Percentiles rank a stretch among this genome's conserved stretches.
Conservation (phyloP, 2,113 vertebrate species). For the Zosterops lateralis region DNA sequence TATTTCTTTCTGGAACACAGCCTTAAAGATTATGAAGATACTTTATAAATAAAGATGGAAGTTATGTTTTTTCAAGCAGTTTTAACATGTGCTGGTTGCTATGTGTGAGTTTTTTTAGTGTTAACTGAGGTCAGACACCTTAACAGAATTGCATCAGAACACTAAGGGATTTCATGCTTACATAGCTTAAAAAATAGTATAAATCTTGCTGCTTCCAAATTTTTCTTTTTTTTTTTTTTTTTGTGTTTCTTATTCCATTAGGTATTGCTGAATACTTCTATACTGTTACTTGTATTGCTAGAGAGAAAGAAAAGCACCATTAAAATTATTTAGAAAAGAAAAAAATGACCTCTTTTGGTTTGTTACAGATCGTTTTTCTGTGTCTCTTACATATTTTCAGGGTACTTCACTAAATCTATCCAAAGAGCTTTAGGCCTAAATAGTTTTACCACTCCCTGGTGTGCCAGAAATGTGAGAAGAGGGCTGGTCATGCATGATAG, state of each 20-base stretch:
- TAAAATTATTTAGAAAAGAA: background rate
- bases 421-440: background rate
- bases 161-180: background rate
- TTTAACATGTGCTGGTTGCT: background rate
- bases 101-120: background rate
- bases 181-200: background rate
- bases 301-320: background rate
- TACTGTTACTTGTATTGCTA: background rate
- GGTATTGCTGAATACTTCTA: background rate
- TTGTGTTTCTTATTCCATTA: background rate
- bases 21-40: background rate
- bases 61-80: background rate
- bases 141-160: constrained; percentile 27
- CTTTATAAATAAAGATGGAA: background rate
- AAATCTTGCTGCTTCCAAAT: background rate
- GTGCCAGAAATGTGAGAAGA: background rate
- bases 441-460: background rate
- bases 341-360: background rate
- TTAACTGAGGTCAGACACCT: background rate
- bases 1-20: background rate
- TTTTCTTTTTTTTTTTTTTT: background rate
- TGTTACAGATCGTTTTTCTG: background rate
- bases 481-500: background rate
- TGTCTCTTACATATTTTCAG: background rate
- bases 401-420: background rate